Base-by-base conservation (phyloP, 2,113 vertebrate genomes). In the Anarhynchus alexandrinus region DNA sequence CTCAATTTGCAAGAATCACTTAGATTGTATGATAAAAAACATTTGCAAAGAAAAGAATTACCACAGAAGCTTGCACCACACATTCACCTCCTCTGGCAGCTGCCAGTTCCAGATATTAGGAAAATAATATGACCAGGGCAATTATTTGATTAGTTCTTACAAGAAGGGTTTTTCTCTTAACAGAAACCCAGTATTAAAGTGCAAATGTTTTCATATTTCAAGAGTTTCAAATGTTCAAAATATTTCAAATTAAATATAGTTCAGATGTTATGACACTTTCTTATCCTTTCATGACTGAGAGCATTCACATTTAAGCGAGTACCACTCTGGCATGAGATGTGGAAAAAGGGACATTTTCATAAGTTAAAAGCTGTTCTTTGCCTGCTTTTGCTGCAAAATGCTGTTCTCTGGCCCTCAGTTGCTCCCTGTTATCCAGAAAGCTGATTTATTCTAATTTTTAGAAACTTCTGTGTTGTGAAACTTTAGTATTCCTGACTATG, bases 41-140 rank as follows among this genome's bases (percentile, higher is more conserved):
- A 61, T 47, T 61, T 87, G 13, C 12, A 36, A 72, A 80, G 30
- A 14, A 29, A 83, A 43, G 26, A 85, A 67, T 55, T 78, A 12
- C 15, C n/a, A 15, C 15, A 20, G 8, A 55, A 58, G 21, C 40
- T 87, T 66, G 26, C 18, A 74, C 1, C 0, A 0, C 19, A 25
- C 5, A 12, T 30, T 36, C 15, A 47, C 8, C 6, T 42, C 14
- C 21, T 54, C 30, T 77, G 26, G 27, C 36, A 67, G 40, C 14
- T 86, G 45, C 21, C 19, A 3, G 15, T 73, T 80, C 12, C 27
- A 86, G 9, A 40, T 49, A 47, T 32, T 38, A 84, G 17, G 34
- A 82, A 10, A 65, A 52, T 17, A 51, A 42, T 23, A 42, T 12
- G 7, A 65, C 19, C 18, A 43, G 11, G 8, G 12, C 12, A 77